Percentiles rank a stretch among this genome's conserved stretches.
Conservation (phyloP, 2,888 invertebrate genomes). For the Clistopyga incitator region DNA sequence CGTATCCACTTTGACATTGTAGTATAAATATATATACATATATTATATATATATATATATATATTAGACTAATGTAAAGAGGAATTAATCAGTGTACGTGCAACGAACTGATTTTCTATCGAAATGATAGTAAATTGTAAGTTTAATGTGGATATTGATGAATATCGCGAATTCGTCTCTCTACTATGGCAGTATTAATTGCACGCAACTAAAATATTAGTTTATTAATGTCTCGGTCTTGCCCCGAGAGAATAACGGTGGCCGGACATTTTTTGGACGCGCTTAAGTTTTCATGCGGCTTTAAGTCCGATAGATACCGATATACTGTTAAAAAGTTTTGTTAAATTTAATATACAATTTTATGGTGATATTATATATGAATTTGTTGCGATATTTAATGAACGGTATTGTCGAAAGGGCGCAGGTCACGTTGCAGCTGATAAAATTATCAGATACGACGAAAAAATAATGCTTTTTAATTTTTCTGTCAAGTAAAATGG, state of each 20-base stretch:
- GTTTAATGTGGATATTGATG: slow-evolving; percentile 32
- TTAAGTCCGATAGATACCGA: neutral
- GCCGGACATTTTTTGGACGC: neutral
- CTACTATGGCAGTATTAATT: slow-evolving; percentile 67
- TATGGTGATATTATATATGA: slow-evolving; percentile 13
- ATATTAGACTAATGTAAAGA: slow-evolving; percentile 51
- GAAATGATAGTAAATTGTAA: slow-evolving; percentile 47
- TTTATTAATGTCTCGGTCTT: slow-evolving; percentile 8
- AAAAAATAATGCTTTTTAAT: neutral
- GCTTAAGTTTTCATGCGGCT: neutral
- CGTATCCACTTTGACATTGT: slow-evolving; percentile 1
- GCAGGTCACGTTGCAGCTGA: neutral
- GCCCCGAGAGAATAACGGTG: neutral
- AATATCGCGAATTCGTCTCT: slow-evolving; percentile 42
- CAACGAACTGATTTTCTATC: slow-evolving; percentile 74
- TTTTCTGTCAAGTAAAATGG: neutral
- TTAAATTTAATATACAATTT: slow-evolving; percentile 23
- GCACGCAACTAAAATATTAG: slow-evolving; percentile 34
- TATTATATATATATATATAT: neutral
- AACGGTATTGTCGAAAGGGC: neutral
- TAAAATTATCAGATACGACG: neutral
- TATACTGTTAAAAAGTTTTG: slow-evolving; percentile 3
- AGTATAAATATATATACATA: slow-evolving; percentile 3
- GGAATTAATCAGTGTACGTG: slow-evolving; percentile 63
- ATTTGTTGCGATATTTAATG: slow-evolving; percentile 6